A percentile compares a stretch with the other conserved stretches of the same genome.
These are phyloP conservation scores for Neoscelio sp. DNA, from an alignment of 2,888 invertebrate genomes.

Conservation along the genomic window DNA sequence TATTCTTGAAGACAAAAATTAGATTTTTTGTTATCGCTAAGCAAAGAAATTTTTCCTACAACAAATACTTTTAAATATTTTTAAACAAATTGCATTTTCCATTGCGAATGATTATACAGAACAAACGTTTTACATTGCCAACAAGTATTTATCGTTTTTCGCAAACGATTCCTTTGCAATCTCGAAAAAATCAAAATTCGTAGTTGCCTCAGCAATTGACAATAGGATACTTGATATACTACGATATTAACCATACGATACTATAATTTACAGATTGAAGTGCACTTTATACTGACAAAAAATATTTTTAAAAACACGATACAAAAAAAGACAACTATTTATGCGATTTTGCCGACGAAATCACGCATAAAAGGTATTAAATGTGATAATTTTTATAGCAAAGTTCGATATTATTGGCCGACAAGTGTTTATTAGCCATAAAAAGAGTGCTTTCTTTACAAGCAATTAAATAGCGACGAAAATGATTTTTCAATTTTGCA, in stretches of 20 bases:
- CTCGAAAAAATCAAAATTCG: slow-evolving; percentile 15
- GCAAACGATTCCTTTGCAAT: neutral
- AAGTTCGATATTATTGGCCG: slow-evolving; percentile 61
- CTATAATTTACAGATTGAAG: slow-evolving; percentile 45
- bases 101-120: slow-evolving; percentile 3
- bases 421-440: slow-evolving; percentile 37
- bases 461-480: slow-evolving; percentile 7
- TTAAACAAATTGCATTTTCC: slow-evolving; percentile 12
- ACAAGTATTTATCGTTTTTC: neutral
- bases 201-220: slow-evolving; percentile 21
- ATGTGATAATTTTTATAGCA: slow-evolving; percentile 61
- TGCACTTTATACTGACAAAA: slow-evolving; percentile 50
- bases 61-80: neutral
- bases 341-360: slow-evolving; percentile 32
- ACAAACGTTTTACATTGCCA: slow-evolving; percentile 7
- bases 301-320: neutral
- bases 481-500: slow-evolving; percentile 22
- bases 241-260: slow-evolving; percentile 48
- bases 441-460: slow-evolving; percentile 25
- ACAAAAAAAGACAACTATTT: slow-evolving; percentile 19
- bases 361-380: slow-evolving; percentile 54
- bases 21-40: slow-evolving; percentile 42
- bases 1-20: slow-evolving; percentile 50
- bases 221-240: slow-evolving; percentile 18
- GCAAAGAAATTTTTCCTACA: neutral